phyloP scores from a whole-genome alignment of 1,140 invertebrate genomes.

The Drosophila arawakana region DNA sequence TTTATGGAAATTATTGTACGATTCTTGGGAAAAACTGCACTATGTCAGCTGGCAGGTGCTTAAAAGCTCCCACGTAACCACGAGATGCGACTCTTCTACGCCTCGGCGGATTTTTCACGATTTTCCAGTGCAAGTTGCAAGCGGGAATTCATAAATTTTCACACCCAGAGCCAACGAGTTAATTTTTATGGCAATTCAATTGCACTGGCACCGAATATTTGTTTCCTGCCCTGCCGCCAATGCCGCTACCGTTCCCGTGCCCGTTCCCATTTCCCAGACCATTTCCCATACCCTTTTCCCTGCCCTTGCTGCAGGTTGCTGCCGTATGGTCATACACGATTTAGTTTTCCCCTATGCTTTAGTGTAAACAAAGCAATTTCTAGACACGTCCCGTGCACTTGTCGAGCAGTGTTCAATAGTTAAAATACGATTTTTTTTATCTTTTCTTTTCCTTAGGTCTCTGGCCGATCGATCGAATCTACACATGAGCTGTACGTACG shows the following conservation, averaged over 20 bases:
- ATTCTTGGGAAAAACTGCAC: constrained; percentile 54
- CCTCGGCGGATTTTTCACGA: not conserved
- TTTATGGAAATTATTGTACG: constrained; percentile 32
- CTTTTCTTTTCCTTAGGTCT: not conserved
- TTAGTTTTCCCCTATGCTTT: constrained; percentile 54
- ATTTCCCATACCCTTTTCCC: too few relatives aligned
- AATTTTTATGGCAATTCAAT: constrained; percentile 75
- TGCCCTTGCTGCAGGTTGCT: constrained; percentile 55
- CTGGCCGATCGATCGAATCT: constrained; percentile 9
- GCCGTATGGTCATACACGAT: constrained; percentile 67
- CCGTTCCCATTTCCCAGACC: constrained; percentile 3
- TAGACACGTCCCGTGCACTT: constrained; percentile 57
- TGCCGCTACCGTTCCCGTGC: constrained; percentile 8
- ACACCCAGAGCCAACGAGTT: constrained; percentile 19
- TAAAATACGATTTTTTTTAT: constrained; percentile 40
- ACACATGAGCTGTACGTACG: not conserved
- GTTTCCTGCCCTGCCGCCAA: constrained; percentile 57
- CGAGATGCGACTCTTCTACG: constrained; percentile 4
- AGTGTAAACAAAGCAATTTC: constrained; percentile 62
- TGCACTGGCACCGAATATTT: constrained; percentile 61
- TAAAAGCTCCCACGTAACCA: constrained; percentile 47
- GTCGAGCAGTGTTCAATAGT: constrained; percentile 45
- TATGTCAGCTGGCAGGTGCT: constrained; percentile 60
- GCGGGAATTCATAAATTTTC: constrained; percentile 57
- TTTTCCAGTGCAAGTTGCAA: not conserved